These are phyloP conservation scores for Mungos mungo DNA, from an alignment of 2,113 vertebrate genomes.

Conservation along the genomic window DNA sequence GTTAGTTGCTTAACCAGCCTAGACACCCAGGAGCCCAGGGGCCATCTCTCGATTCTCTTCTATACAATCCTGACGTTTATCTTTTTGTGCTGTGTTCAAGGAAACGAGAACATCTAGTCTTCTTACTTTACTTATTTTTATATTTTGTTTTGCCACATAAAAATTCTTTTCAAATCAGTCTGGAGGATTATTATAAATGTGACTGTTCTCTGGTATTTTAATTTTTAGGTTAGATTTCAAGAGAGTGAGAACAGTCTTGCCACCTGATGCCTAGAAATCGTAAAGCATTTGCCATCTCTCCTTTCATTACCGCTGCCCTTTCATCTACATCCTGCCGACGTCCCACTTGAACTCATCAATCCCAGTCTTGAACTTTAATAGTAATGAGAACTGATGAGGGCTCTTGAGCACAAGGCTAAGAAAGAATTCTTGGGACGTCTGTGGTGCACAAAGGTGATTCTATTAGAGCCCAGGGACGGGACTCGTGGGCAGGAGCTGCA, in stretches of 20 bases:
- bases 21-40: too few relatives aligned
- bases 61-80: background rate
- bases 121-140: background rate
- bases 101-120: background rate
- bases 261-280: background rate
- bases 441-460: too few relatives aligned
- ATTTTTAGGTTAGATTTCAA: background rate
- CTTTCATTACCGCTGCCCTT: rapidly evolving
- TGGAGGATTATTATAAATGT: background rate
- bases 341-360: background rate
- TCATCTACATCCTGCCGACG: background rate
- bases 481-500: too few relatives aligned
- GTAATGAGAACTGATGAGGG: too few relatives aligned
- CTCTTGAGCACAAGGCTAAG: too few relatives aligned
- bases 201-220: background rate
- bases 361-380: background rate
- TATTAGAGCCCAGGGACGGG: too few relatives aligned
- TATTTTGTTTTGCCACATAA: background rate
- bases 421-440: too few relatives aligned
- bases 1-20: too few relatives aligned
- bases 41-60: too few relatives aligned
- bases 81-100: background rate
- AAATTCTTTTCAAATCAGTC: background rate
- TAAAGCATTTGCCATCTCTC: background rate
- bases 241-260: background rate